Conservation (phyloP, 2,797 vertebrate genomes). For the Epinephelus awoara region DNA sequence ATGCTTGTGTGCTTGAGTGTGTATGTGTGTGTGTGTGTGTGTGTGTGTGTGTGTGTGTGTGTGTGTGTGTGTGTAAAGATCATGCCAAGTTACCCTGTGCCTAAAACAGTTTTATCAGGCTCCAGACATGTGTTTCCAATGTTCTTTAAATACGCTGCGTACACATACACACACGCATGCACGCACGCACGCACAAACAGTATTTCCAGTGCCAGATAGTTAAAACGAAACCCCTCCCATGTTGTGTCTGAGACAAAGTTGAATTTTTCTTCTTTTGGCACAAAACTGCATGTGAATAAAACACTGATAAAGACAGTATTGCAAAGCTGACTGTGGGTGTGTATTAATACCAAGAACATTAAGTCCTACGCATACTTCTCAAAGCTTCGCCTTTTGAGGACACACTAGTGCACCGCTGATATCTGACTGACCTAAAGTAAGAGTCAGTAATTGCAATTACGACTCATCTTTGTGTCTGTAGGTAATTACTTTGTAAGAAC, state of each 20-base stretch:
- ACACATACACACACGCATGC: conserved; percentile 1
- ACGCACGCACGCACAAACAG: conserved; percentile 27
- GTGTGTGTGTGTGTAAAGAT: conserved; percentile 47
- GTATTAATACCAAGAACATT: conserved; percentile 10
- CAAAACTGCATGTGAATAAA: conserved; percentile 18
- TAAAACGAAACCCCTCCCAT: conserved; percentile 68
- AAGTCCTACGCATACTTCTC: not conserved
- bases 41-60: conserved; percentile 7
- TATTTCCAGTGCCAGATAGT: conserved; percentile 65
- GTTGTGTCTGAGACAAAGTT: conserved; percentile 58
- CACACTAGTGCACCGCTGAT: conserved; percentile 1
- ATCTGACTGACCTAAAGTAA: conserved; percentile 12
- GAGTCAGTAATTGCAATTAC: not conserved
- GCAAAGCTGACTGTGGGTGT: not conserved
- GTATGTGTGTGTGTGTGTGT: conserved; percentile 26
- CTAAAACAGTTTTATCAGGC: conserved; percentile 81
- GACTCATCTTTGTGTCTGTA: not conserved
- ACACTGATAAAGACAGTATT: conserved; percentile 4
- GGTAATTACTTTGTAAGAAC: not conserved
- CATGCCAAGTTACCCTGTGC: conserved; percentile 73
- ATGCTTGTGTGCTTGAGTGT: conserved; percentile 2
- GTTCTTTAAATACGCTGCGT: conserved; percentile 79
- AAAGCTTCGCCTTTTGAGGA: not conserved
- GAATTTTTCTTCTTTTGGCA: conserved; percentile 35
- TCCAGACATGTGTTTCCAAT: conserved; percentile 87